These are phyloP conservation scores for Carterocephalus palaemon DNA, from an alignment of 2,888 invertebrate genomes.

Conservation along the genomic window DNA sequence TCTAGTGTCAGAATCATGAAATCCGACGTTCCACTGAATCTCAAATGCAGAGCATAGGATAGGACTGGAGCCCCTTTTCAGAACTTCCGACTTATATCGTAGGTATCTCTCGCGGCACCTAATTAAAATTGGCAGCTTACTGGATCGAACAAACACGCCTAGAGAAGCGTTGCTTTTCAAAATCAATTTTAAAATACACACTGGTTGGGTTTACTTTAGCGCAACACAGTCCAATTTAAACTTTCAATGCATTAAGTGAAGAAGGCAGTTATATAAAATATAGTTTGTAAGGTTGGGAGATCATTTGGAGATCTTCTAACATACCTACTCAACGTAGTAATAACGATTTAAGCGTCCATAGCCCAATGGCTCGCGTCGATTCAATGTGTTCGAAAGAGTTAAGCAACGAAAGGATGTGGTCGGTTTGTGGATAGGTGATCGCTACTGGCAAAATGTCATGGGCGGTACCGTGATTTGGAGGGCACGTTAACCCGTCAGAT, in stretches of 20 bases:
- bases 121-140: conserved; percentile 74
- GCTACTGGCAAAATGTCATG: too few species aligned
- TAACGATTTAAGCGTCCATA: too few species aligned
- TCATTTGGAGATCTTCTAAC: too few species aligned
- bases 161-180: conserved; percentile 23
- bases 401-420: too few species aligned
- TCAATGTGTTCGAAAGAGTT: too few species aligned
- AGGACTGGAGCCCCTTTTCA: conserved; percentile 40
- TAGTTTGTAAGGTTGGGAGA: too few species aligned
- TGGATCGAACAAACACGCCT: conserved; percentile 57
- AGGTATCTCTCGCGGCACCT: conserved; percentile 50
- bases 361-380: too few species aligned
- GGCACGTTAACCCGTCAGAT: too few species aligned
- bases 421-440: too few species aligned
- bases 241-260: conserved; percentile 13
- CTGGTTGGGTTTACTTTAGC: conserved; percentile 5
- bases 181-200: conserved; percentile 22
- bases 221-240: conserved; percentile 23
- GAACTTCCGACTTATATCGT: conserved; percentile 51
- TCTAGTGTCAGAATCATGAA: conserved; percentile 37
- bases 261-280: conserved; percentile 37
- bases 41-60: conserved; percentile 57
- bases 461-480: too few species aligned
- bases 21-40: conserved; percentile 53
- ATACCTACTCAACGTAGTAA: too few species aligned